Base-by-base conservation (phyloP, 2,888 invertebrate genomes). In the Oligia latruncula region DNA sequence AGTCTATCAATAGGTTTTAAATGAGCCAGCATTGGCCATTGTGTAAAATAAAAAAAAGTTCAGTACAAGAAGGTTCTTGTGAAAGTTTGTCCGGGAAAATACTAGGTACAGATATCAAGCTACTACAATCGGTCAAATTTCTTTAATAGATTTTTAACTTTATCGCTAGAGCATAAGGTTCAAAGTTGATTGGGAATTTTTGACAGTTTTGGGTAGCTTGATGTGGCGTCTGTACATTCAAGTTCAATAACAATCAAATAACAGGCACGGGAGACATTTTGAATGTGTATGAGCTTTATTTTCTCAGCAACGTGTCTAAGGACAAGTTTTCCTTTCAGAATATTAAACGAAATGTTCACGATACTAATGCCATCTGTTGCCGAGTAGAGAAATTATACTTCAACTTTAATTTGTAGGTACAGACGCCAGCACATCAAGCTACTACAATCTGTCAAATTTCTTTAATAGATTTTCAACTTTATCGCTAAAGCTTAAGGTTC, bases 311-410 rank as follows among this genome's bases (percentile, higher is more conserved):
- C 1, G n/a, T n/a, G 60, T n/a, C 29, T 29, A 29, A 1, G 29
- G 29, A 29, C 29, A 29, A 29, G 29, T 29, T 29, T 15, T 29
- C 62, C 29, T 29, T n/a, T 29, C 11, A n/a, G 11, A 23, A 9
- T 58, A 11, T 23, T 29, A 29, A 29, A 29, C 17, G 58, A 71
- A 29, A 60, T 29, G 23, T 4, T 15, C 23, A 49, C 0, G 40
- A 49, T 9, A 52, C 83, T 77, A 71, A 4, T 68, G 86, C 78
- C 81, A 86, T 86, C 84, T 86, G 43, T 77, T 67, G 46, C 23
- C n/a, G 76, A 88, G 60, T 81, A 83, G 85, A 71, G 11, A 46
- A 58, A 77, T 15, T 65, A 65, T 65, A 65, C 20, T 65, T 40
- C 11, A 40, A 65, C 40, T 17, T 64, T 35, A 35, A 35, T 35